Evolutionary conservation across 2,113 vertebrate species (phyloP), one percentile per base, ranked within the genome.

Genomic region (Amphiprion ocellaris): DNA sequence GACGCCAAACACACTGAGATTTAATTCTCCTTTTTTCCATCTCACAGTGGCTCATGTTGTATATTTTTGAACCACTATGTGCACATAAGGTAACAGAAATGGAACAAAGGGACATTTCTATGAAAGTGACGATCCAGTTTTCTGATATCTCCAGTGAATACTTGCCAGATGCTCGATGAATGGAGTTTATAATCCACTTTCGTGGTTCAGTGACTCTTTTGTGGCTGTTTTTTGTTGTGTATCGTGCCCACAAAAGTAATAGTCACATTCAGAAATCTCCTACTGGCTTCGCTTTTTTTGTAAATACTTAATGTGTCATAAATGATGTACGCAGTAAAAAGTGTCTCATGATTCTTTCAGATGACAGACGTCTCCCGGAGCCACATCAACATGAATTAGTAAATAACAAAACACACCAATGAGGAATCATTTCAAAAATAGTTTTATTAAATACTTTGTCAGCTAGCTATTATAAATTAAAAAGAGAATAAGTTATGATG

Each of bases 121-220:
- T 66, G 21, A 76, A 64, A 85, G 81, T 55, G 65, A 79, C 62
- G 69, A 81, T 87, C 55, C 65, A 24, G 53, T 74, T 49, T 55
- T 81, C 28, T 69, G 66, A 87, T 74, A 76, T 82, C 59, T 23
- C 4, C 8, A 19, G 4, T 86, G 74, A 77, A 82, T 16, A 72
- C 44, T 64, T 67, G 77, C 87, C 89, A 92, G 85, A 91, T 91
- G 90, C 90, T 89, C 16, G 0, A 1, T 90, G 85, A 93, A 91
- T 83, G 67, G 54, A 56, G 62, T 76, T 88, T 58, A 63, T 92
- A 94, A 94, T 92, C 89, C 23, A 67, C 77, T 91, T 92, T 89
- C 85, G 73, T 44, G 84, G 58, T 30, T 83, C 69, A 73, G 8
- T 56, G 88, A 77, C 21, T 85, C 87, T 77, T 87, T 92, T 93